Conservation (phyloP, 2,797 vertebrate species). For the Lagorchestes hirsutus region DNA sequence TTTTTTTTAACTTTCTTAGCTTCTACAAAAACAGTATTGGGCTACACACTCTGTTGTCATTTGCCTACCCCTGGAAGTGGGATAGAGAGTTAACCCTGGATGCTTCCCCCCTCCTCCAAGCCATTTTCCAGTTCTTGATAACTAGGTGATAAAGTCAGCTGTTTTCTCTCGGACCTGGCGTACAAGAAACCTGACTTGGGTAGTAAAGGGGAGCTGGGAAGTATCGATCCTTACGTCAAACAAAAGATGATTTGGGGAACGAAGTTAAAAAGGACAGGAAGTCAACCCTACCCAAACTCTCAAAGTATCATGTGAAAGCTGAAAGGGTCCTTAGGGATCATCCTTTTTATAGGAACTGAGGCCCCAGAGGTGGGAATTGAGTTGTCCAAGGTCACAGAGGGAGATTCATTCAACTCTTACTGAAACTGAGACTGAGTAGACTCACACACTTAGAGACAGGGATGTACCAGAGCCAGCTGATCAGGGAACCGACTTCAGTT, state of each 20-base stretch:
- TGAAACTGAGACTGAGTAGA: not conserved
- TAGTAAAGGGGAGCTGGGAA: not conserved
- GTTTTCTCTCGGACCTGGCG: too few species aligned
- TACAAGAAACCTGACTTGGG: not conserved
- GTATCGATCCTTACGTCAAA: not conserved
- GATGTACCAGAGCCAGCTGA: not conserved
- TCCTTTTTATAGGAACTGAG: not conserved
- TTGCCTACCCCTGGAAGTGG: too few species aligned
- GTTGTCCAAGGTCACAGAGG: not conserved
- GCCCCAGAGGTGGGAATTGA: not conserved
- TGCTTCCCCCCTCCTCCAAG: too few species aligned
- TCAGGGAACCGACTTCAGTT: not conserved
- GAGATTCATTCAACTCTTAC: not conserved
- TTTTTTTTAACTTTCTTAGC: too few species aligned
- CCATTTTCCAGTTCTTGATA: too few species aligned
- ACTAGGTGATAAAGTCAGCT: too few species aligned
- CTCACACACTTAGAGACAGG: not conserved
- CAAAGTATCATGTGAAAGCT: not conserved
- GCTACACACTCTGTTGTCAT: too few species aligned
- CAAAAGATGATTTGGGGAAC: not conserved
- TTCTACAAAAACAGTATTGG: too few species aligned
- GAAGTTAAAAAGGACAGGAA: not conserved
- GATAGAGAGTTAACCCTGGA: too few species aligned
- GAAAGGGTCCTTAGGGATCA: not conserved
- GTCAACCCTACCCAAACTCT: not conserved